Evolutionary conservation across 2,113 vertebrate genomes (phyloP).

Genomic region (Anarrhichthys ocellatus): DNA sequence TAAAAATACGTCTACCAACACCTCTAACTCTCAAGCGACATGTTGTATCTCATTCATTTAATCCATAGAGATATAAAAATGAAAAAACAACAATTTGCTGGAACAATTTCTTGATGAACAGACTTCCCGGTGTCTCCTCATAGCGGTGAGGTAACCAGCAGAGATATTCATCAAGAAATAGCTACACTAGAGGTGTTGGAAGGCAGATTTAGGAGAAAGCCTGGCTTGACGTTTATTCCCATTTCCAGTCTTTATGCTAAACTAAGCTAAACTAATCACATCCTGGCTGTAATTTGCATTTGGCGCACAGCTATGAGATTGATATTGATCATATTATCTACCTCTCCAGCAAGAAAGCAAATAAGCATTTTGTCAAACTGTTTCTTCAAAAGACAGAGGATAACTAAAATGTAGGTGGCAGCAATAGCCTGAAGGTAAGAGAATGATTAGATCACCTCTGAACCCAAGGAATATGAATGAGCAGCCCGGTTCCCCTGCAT

Average conservation of each 20-base stretch:
- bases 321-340: not conserved
- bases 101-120: not conserved
- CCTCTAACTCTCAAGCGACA: not conserved
- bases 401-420: not conserved
- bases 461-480: slow-evolving; percentile 5
- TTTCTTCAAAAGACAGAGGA: not conserved
- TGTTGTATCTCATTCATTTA: not conserved
- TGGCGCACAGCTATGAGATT: not conserved
- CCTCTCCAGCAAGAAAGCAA: not conserved
- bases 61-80: not conserved
- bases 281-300: not conserved
- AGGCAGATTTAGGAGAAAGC: not conserved
- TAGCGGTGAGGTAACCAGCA: not conserved
- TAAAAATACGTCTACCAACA: not conserved
- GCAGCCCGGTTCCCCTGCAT: not conserved
- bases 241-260: not conserved
- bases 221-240: not conserved
- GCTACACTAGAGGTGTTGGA: not conserved
- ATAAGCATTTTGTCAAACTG: not conserved
- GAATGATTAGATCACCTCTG: not conserved
- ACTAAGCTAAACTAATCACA: not conserved
- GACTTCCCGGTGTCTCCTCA: not conserved
- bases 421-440: not conserved
- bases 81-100: not conserved
- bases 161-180: not conserved